Percentiles rank a stretch among this genome's conserved stretches.
Evolutionary conservation across 2,888 invertebrate genomes (phyloP).

Genomic region (Cacoxenus indagator): DNA sequence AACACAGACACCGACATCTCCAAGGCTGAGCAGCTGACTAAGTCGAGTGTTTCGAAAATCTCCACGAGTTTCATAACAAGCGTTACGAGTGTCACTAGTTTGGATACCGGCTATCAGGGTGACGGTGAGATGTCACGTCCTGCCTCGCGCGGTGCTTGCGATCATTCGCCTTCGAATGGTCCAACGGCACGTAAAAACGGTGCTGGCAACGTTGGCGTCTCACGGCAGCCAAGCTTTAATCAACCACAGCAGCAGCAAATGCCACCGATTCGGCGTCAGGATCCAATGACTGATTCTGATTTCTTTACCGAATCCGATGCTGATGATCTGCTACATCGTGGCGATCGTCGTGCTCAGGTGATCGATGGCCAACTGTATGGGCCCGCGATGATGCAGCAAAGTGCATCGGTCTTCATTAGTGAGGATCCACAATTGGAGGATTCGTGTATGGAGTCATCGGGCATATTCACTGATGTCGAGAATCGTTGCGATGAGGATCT

Average conservation of each 20-base stretch:
- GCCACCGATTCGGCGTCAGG: slow-evolving; percentile 78
- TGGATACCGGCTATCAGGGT: slow-evolving; percentile 95
- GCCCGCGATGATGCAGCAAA: slow-evolving; percentile 71
- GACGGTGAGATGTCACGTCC: slow-evolving; percentile 92
- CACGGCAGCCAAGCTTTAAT: slow-evolving; percentile 72
- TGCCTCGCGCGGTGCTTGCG: slow-evolving; percentile 83
- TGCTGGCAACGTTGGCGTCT: slow-evolving; percentile 52
- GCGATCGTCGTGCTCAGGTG: slow-evolving; percentile 84
- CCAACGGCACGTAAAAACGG: slow-evolving; percentile 63
- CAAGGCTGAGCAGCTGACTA: slow-evolving; percentile 72
- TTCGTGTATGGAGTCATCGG: slow-evolving; percentile 89
- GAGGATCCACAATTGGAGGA: slow-evolving; percentile 77
- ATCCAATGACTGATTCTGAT: slow-evolving; percentile 93
- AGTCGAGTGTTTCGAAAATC: slow-evolving; percentile 77
- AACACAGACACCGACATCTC: slow-evolving; percentile 50
- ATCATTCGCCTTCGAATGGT: slow-evolving; percentile 78
- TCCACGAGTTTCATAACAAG: slow-evolving; percentile 86
- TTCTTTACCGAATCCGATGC: slow-evolving; percentile 93
- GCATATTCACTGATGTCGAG: slow-evolving; percentile 89
- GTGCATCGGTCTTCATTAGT: slow-evolving; percentile 72
- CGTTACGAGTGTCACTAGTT: slow-evolving; percentile 90
- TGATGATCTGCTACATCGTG: slow-evolving; percentile 79
- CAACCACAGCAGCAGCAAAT: slow-evolving; percentile 64
- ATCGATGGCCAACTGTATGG: slow-evolving; percentile 93
- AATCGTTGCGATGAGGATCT: slow-evolving; percentile 77